Evolutionary conservation across 1,140 invertebrate genomes (phyloP).

Genomic region (Pristionchus pacificus): DNA sequence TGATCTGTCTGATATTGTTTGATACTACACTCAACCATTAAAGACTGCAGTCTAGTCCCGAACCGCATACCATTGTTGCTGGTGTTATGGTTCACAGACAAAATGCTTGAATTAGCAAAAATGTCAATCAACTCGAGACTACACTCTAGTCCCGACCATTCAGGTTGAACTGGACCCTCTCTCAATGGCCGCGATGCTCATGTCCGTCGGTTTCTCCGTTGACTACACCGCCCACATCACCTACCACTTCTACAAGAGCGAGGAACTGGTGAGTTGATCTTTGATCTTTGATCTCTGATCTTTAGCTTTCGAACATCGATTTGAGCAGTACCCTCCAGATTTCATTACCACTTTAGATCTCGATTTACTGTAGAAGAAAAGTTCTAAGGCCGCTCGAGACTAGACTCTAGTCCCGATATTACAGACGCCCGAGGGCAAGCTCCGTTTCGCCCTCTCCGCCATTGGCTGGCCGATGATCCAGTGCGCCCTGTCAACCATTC

Average conservation of each 20-base stretch:
- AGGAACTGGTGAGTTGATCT: conserved; percentile 64
- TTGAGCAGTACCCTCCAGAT: too few relatives aligned
- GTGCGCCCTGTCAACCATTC: conserved; percentile 80
- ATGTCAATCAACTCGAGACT: too few relatives aligned
- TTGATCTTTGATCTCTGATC: neutral
- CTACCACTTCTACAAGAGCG: conserved; percentile 59
- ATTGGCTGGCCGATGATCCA: conserved; percentile 85
- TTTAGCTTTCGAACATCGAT: too few relatives aligned
- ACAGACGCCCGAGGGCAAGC: conserved; percentile 70
- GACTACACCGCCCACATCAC: conserved; percentile 57
- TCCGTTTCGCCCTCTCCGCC: conserved; percentile 69
- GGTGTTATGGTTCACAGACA: too few relatives aligned
- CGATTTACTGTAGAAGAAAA: too few relatives aligned
- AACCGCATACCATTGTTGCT: too few relatives aligned
- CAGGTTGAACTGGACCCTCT: conserved; percentile 50
- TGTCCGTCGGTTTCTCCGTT: conserved; percentile 58
- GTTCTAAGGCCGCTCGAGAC: neutral
- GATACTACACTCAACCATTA: neutral
- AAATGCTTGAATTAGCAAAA: too few relatives aligned
- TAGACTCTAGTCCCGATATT: neutral
- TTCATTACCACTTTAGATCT: neutral
- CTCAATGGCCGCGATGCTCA: conserved; percentile 58
- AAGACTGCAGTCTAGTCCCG: neutral
- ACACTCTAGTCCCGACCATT: too few relatives aligned
- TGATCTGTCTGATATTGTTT: too few relatives aligned